These are phyloP conservation scores for Pangasius larnaudii DNA, from an alignment of 2,797 vertebrate genomes.

Conservation along the genomic window DNA sequence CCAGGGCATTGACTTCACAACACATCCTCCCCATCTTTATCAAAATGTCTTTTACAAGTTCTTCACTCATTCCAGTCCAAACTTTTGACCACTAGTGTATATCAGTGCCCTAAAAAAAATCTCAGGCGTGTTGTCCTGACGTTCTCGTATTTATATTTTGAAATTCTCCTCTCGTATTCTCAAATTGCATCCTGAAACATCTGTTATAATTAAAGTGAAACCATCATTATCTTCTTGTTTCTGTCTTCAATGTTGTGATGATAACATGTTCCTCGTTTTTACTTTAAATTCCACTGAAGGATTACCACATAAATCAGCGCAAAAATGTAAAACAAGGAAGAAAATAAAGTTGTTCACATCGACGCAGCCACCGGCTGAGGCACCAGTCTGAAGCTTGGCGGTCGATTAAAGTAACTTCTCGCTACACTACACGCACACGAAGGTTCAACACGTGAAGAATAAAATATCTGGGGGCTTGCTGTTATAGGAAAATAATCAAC, in stretches of 20 bases:
- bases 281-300: not conserved
- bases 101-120: not conserved
- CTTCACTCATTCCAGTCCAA: not conserved
- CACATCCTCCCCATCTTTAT: not conserved
- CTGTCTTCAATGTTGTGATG: not conserved
- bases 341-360: too few relatives aligned
- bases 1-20: not conserved
- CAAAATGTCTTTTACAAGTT: not conserved
- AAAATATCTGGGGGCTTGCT: not conserved
- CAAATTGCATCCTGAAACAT: slow-evolving; percentile 32
- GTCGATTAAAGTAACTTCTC: not conserved
- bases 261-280: not conserved
- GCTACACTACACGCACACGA: not conserved
- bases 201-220: not conserved
- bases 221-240: not conserved
- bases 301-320: too few relatives aligned
- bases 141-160: slow-evolving; percentile 70
- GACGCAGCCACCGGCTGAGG: too few relatives aligned
- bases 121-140: slow-evolving; percentile 43
- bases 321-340: not conserved
- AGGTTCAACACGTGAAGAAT: not conserved
- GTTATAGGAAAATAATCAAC: not conserved
- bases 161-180: slow-evolving; percentile 60
- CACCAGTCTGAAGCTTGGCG: too few relatives aligned
- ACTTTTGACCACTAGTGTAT: not conserved